Evolutionary conservation across 2,113 vertebrate genomes (phyloP).

Genomic region (Pelecanus crispus): DNA sequence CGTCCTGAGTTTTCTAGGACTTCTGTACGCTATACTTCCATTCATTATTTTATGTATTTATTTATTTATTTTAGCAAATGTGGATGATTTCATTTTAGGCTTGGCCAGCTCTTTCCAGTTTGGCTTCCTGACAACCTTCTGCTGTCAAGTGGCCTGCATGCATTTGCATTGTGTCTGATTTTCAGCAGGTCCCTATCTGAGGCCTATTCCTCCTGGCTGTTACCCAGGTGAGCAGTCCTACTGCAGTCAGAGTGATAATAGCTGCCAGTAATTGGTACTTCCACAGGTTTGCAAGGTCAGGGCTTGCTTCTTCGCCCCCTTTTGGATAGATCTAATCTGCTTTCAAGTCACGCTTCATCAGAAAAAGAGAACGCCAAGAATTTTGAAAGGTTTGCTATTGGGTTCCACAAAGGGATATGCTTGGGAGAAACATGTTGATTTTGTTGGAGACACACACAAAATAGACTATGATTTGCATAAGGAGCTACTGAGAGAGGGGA

Average conservation of each 20-base stretch:
- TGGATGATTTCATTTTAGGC: not conserved
- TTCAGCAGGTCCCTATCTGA: slow-evolving; percentile 25
- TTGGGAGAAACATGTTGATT: not conserved
- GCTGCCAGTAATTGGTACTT: slow-evolving; percentile 18
- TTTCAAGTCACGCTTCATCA: not conserved
- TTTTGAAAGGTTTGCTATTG: slow-evolving; percentile 28
- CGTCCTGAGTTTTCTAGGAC: not conserved
- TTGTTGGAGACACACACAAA: not conserved
- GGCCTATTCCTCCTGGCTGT: not conserved
- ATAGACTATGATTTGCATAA: slow-evolving; percentile 36
- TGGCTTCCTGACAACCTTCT: slow-evolving; percentile 45
- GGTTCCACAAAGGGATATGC: slow-evolving; percentile 10
- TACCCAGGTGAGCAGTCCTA: slow-evolving; percentile 30
- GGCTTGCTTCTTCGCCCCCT: not conserved
- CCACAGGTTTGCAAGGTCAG: not conserved
- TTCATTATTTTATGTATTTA: not conserved
- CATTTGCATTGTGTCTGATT: not conserved
- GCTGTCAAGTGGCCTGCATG: slow-evolving; percentile 9
- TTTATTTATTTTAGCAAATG: not conserved
- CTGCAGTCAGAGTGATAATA: not conserved
- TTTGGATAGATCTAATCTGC: not conserved
- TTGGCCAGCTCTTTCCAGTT: not conserved
- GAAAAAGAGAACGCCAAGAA: slow-evolving; percentile 1
- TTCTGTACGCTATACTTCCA: not conserved
- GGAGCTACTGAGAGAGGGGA: not conserved